Conservation (phyloP, 1,140 invertebrate species). For the Drosophila rhopaloa region DNA sequence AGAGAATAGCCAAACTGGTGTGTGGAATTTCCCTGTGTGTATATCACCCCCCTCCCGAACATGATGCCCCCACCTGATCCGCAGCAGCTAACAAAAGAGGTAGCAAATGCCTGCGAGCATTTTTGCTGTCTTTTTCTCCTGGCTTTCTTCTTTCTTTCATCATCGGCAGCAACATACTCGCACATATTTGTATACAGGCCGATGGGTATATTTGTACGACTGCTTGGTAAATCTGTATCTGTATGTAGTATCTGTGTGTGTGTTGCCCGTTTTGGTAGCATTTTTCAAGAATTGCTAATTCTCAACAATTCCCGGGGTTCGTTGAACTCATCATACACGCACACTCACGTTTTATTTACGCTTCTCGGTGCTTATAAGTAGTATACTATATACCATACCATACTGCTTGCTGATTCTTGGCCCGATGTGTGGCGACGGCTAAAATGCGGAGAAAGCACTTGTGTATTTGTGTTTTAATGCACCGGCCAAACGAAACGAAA, state of each 20-base stretch:
- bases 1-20: not conserved
- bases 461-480: conserved; percentile 59
- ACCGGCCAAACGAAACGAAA: conserved; percentile 31
- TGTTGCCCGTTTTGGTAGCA: conserved; percentile 80
- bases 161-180: conserved; percentile 13
- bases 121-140: conserved; percentile 58
- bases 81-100: conserved; percentile 33
- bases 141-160: conserved; percentile 66
- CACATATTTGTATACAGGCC: conserved; percentile 35
- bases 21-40: conserved; percentile 20
- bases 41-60: conserved; percentile 9
- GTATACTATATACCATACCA: not conserved
- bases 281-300: conserved; percentile 83
- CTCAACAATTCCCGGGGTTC: conserved; percentile 80
- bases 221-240: conserved; percentile 33
- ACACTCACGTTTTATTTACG: conserved; percentile 73
- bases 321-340: conserved; percentile 77
- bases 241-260: conserved; percentile 25
- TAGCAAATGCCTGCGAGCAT: conserved; percentile 68
- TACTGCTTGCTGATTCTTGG: conserved; percentile 58
- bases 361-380: conserved; percentile 44
- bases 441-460: conserved; percentile 79
- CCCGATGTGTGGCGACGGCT: conserved; percentile 52
- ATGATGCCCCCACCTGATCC: conserved; percentile 50
- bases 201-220: conserved; percentile 28